Base-by-base conservation (phyloP, 2,888 invertebrate species). In the Diploptera punctata region DNA sequence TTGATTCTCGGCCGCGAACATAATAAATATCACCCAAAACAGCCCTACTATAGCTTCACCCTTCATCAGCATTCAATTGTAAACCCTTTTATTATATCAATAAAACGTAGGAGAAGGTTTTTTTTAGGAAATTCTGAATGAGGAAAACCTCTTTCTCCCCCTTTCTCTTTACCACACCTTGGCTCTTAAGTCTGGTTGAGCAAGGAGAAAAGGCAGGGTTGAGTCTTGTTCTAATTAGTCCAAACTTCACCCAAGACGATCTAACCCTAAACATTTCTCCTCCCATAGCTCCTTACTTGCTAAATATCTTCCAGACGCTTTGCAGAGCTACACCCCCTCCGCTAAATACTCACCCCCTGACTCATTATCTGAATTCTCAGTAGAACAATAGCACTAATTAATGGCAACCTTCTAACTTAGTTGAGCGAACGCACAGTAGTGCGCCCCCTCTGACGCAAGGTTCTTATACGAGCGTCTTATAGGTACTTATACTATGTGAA, bases 331-430 rank as follows among this genome's bases (percentile, higher is more conserved):
- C 65, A 21, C 65, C 29, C n/a, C 60, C 31, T 47, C 62, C 65
- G 73, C 73, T 73, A 73, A 73, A 73, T 73, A 73, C 70, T 49
- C 47, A 16, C 70, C 61, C 71, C 71, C 65, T 71, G 72, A 69
- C 75, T 75, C 75, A 73, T 75, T 73, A 73, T 75, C 75, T 73
- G 75, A 75, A 75, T 75, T 75, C 75, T 75, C 75, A 61, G 68
- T 73, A 75, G 75, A 75, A 75, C 75, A 75, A 75, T 75, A 75
- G 73, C 62, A 70, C 75, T 75, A 75, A 75, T 75, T 75, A 75
- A 75, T 75, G 75, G 44, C 61, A 73, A 71, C 73, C 71, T 68
- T 71, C 61, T 47, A 73, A 73, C 65, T 65, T 65, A 65, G 65
- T 65, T 65, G 65, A 47, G 65, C 69, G 57, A 72, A 60, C 67